A percentile compares a stretch with the other conserved stretches of the same genome.
Evolutionary conservation across 1,140 invertebrate species (phyloP).

Genomic region (Formica exsecta): DNA sequence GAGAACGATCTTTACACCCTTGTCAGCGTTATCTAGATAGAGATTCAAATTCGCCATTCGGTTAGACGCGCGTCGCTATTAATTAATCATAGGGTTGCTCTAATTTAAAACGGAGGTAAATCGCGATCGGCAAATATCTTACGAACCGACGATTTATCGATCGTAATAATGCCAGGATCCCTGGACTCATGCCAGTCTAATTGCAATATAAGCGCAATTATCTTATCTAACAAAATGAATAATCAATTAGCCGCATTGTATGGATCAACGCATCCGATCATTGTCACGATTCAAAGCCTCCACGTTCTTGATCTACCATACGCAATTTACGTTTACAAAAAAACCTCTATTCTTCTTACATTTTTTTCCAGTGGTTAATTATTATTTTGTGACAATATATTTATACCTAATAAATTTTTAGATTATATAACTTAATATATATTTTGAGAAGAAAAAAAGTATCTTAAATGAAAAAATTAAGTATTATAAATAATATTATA

Average conservation of each 20-base stretch:
- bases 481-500: background rate
- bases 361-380: background rate
- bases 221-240: constrained; percentile 16
- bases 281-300: constrained; percentile 16
- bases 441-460: background rate
- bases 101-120: constrained; percentile 28
- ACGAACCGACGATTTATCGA: constrained; percentile 14
- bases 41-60: constrained; percentile 59
- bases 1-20: constrained; percentile 57
- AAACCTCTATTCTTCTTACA: background rate
- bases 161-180: constrained; percentile 12
- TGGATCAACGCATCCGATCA: constrained; percentile 40
- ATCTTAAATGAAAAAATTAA: background rate
- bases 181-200: background rate
- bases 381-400: background rate
- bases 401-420: background rate
- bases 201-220: constrained; percentile 12
- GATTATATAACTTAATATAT: background rate
- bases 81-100: constrained; percentile 53
- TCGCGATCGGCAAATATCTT: constrained; percentile 31
- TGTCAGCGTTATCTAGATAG: constrained; percentile 57
- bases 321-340: constrained; percentile 31
- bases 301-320: constrained; percentile 18
- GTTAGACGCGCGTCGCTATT: constrained; percentile 35
- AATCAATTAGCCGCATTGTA: constrained; percentile 40